Evolutionary conservation across 2,113 vertebrate genomes (phyloP), one percentile per base, ranked within the genome.

Genomic region (Rhinopithecus roxellana): DNA sequence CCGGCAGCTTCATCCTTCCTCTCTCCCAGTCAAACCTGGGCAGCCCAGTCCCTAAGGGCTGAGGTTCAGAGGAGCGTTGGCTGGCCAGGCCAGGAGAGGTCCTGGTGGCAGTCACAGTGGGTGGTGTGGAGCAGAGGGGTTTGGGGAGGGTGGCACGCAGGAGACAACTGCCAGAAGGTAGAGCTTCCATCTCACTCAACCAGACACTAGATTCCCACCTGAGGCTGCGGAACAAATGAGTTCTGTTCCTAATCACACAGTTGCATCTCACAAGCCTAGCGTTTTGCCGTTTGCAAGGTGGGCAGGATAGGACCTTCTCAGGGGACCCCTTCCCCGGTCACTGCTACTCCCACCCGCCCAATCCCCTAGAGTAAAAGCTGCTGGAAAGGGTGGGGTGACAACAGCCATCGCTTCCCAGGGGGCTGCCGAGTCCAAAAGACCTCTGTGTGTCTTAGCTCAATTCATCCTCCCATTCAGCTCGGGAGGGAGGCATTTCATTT

Each of bases 251-350:
- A 13, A 8, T 20, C 48, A 7, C 25, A 23, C 8, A 8, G 69
- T 20, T 0, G 5, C 64, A 1, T 4, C 16, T 11, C 13, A 43
- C 3, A 25, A 32, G 8, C 27, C 40, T 0, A 4, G 70, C 6
- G 6, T 25, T 38, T 11, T 8, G 22, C 61, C 18, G 3, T 10
- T 8, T 55, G 79, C 38, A 40, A 82, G 38, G 82, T 40, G 27
- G 75, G 40, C 74, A 23, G 13, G 50, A 38, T 4, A 43, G 64
- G 74, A 64, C 81, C 25, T 25, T 61, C 74, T 70, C 30, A 45
- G 32, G 22, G 38, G 16, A 52, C 32, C 1, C 32, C 3, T 17
- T 35, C 22, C 8, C 25, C 20, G 4, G 32, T 35, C 8, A 1
- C 13, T 5, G 20, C 64, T 59, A 38, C 22, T 18, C 20, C 32